These are phyloP conservation scores for Philypnodon macrostomus DNA, from an alignment of 2,797 vertebrate genomes.

Conservation along the genomic window DNA sequence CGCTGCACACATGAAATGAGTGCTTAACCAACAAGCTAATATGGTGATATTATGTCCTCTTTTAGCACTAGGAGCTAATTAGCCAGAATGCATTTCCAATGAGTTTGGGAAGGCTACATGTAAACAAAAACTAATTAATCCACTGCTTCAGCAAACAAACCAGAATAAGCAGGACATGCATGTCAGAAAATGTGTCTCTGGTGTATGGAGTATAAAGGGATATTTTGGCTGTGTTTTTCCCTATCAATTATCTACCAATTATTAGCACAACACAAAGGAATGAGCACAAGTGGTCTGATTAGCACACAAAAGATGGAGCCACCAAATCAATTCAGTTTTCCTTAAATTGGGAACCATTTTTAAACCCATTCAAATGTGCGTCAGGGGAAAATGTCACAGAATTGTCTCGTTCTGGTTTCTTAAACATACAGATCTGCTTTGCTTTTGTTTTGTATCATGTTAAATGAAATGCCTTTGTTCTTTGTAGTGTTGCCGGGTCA, in stretches of 20 bases:
- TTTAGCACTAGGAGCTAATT: slow-evolving; percentile 65
- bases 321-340: neutral
- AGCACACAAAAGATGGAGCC: slow-evolving; percentile 7
- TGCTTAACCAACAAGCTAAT: slow-evolving; percentile 58
- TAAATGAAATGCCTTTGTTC: neutral
- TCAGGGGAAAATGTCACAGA: slow-evolving; percentile 2
- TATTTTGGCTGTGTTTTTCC: neutral
- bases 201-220: neutral
- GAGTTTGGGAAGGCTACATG: slow-evolving; percentile 62
- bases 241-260: slow-evolving; percentile 5
- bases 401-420: neutral
- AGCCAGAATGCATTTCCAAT: slow-evolving; percentile 65
- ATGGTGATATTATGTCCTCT: slow-evolving; percentile 62
- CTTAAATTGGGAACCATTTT: neutral
- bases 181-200: slow-evolving; percentile 8
- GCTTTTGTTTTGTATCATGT: neutral
- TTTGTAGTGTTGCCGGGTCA: neutral
- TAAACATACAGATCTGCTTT: neutral
- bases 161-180: slow-evolving; percentile 41
- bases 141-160: slow-evolving; percentile 59
- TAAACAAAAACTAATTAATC: slow-evolving; percentile 77
- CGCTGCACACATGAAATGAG: slow-evolving; percentile 33
- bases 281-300: slow-evolving; percentile 8
- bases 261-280: slow-evolving; percentile 5
- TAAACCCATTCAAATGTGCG: slow-evolving; percentile 9